Evolutionary conservation across 2,888 invertebrate species (phyloP), one percentile per base, ranked within the genome.

Genomic region (Cheilosia soror): DNA sequence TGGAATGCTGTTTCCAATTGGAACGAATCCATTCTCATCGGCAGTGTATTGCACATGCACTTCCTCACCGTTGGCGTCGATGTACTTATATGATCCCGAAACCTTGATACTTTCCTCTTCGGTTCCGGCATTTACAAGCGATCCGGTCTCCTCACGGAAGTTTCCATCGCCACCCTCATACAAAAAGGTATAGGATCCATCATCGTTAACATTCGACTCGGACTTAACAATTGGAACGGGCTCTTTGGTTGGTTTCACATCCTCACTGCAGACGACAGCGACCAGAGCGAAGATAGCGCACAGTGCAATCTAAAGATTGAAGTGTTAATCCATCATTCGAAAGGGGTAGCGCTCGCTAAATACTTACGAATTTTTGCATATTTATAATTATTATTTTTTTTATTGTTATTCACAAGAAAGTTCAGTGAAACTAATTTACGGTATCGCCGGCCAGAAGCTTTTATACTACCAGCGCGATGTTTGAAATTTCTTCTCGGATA

Each of bases 21-120:
- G 91, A 15, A 92, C 91, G 65, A 92, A 92, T 7, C 92, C 92
- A 77, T 89, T 89, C 63, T 91, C 88, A 85, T 90, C 90, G 57
- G 92, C 92, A 53, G 89, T 91, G 55, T 92, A 92, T 58, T 89
- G 88, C 0, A 92, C 92, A 15, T 89, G 88, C 2, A 91, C 89
- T 78, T 91, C 90, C 72, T 91, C 88, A 80, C 91, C 91, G 69
- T 90, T 88, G 53, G 88, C 87, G 88, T 92, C 92, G 27, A 89
- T 88, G 80, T 90, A 92, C 25, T 90, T 90, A 83, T 92, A 92
- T 47, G 90, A 90, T 58, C 92, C 92, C 4, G 75, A 89, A 20
- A 92, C 88, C 79, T 89, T 90, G 31, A 92, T 87, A 42, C 87
- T 88, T 2, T 89, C 88, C 7, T 90, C 79, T 2, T 90, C 88